These are phyloP conservation scores for Cyanocitta stelleri DNA, from an alignment of 2,113 vertebrate genomes.

Conservation along the genomic window DNA sequence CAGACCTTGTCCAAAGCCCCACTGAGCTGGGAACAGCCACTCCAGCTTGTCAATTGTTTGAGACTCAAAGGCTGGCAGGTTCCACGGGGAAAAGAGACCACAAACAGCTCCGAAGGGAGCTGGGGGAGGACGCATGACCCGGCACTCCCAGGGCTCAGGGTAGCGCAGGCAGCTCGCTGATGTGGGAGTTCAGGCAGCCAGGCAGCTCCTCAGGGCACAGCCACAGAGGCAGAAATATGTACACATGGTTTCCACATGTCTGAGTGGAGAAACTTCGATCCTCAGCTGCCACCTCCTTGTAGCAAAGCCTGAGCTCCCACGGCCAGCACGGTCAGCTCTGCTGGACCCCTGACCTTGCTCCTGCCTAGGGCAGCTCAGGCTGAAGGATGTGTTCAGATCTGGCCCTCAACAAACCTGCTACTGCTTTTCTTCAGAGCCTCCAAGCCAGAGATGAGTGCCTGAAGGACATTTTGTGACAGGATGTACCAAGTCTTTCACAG, in stretches of 20 bases:
- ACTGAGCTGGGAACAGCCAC: neutral
- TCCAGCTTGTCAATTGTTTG: neutral
- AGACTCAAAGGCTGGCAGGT: neutral
- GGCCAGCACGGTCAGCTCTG: neutral
- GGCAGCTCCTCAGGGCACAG: neutral
- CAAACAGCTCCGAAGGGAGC: neutral
- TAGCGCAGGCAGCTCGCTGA: neutral
- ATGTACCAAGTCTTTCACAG: neutral
- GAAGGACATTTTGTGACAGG: neutral
- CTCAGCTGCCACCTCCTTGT: neutral
- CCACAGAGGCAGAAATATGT: neutral
- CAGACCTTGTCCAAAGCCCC: neutral
- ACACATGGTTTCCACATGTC: neutral
- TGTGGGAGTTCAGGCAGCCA: neutral
- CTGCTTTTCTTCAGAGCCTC: neutral
- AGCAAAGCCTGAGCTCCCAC: neutral
- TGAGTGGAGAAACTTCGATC: neutral
- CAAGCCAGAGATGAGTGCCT: neutral
- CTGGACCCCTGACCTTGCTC: accelerated
- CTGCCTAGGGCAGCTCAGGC: neutral
- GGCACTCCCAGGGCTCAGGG: neutral
- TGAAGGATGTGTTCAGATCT: neutral
- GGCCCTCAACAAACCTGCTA: neutral
- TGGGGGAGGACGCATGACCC: neutral
- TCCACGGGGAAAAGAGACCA: neutral